Conservation (phyloP, 2,888 invertebrate genomes). For the Cylloceria caligata region DNA sequence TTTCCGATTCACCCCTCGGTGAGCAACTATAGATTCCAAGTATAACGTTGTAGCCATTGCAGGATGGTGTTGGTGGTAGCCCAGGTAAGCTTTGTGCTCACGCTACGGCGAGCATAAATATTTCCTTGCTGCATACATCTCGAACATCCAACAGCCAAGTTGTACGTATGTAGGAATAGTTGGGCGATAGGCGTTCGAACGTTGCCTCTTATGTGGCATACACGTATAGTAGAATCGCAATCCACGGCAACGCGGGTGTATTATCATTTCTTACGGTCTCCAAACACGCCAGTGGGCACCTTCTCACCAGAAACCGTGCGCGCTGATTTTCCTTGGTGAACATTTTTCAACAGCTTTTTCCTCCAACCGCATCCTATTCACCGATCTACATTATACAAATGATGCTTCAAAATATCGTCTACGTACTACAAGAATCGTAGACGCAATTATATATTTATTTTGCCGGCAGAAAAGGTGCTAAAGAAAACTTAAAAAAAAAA, state of each 20-base stretch:
- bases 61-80: constrained; percentile 47
- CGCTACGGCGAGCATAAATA: constrained; percentile 75
- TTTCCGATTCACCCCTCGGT: not conserved
- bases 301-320: constrained; percentile 28
- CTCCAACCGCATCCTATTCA: constrained; percentile 27
- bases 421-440: not conserved
- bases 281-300: constrained; percentile 69
- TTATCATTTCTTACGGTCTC: constrained; percentile 75
- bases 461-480: not conserved
- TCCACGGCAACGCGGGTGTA: constrained; percentile 62
- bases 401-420: constrained; percentile 2
- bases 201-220: constrained; percentile 37
- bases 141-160: constrained; percentile 64
- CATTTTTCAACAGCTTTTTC: constrained; percentile 46
- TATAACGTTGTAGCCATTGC: not conserved
- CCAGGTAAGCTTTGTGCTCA: constrained; percentile 72
- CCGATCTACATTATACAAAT: constrained; percentile 2
- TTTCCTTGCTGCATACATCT: constrained; percentile 69
- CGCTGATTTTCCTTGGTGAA: constrained; percentile 57
- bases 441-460: not conserved
- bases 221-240: constrained; percentile 39
- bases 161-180: constrained; percentile 37
- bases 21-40: not conserved
- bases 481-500: not conserved
- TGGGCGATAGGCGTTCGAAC: constrained; percentile 47